Evolutionary conservation across 2,888 invertebrate genomes (phyloP), one percentile per base, ranked within the genome.

Genomic region (Rapana venosa): DNA sequence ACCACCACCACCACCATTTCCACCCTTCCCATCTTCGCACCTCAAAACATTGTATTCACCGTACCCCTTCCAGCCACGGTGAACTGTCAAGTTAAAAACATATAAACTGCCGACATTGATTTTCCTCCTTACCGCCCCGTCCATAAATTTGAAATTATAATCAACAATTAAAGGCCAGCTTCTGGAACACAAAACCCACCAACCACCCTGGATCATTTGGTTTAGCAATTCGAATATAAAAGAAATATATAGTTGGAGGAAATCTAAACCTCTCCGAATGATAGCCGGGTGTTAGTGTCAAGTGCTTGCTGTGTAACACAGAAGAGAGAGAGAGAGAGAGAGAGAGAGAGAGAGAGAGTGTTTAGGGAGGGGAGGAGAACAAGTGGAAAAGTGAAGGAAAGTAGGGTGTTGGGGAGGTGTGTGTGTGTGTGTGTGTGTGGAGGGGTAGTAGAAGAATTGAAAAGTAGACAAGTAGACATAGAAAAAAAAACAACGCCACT

Each of bases 91-190:
- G 79, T 5, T 79, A 79, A 79, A 79, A 79, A 79, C 79, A 79
- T 79, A 79, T 79, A 79, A 35, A 35, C 11, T 35, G 79, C 8
- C 79, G 79, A 79, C 79, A 79, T 35, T 35, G 79, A 30, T 35
- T 79, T 79, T 35, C 17, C 35, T 32, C 20, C 32, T 17, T 79
- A 79, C 17, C 22, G 32, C 79, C 17, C 30, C 22, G 79, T 35
- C 32, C 79, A 79, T 79, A 35, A 13, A 79, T 79, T 79, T 79
- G 35, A 79, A 79, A 79, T 79, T 79, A 79, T 79, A 79, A 79
- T 79, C 35, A 32, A 79, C 79, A 79, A 79, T 79, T 79, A 35
- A 32, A 35, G 35, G 35, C 35, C 35, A 13, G 35, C 32, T 79
- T 32, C 22, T 66, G 1, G 32, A 79, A 79, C 79, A 79, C 79